A percentile compares a stretch with the other conserved stretches of the same genome.
These are phyloP conservation scores for Acipenser ruthenus DNA, from an alignment of 2,797 vertebrate genomes.

Conservation along the genomic window DNA sequence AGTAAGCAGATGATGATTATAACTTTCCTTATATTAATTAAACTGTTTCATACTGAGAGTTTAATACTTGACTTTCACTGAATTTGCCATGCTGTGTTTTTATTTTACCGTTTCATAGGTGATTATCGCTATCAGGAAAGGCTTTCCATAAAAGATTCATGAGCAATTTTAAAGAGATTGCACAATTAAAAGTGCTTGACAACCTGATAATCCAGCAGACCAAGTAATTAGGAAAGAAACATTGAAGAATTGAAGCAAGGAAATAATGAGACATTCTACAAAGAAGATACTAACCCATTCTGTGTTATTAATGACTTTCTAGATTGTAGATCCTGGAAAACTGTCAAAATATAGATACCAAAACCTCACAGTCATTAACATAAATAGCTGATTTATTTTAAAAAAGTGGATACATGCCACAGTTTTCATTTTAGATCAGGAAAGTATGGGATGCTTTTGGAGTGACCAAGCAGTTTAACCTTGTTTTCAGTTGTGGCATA, in stretches of 20 bases:
- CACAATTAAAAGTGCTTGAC: background rate
- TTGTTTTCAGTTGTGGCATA: too few relatives aligned
- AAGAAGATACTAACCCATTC: too few relatives aligned
- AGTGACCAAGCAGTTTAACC: too few relatives aligned
- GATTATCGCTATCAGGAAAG: background rate
- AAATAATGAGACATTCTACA: too few relatives aligned
- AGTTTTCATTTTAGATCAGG: too few relatives aligned
- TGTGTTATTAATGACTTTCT: too few relatives aligned
- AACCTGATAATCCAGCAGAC: background rate
- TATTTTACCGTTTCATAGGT: constrained; percentile 1
- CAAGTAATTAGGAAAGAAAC: background rate
- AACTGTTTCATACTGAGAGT: constrained; percentile 14
- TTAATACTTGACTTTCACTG: constrained; percentile 12
- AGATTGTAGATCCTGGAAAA: too few relatives aligned
- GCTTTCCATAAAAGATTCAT: constrained; percentile 9
- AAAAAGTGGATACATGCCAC: too few relatives aligned
- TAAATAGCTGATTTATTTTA: too few relatives aligned
- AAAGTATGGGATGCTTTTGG: too few relatives aligned
- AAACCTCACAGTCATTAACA: too few relatives aligned
- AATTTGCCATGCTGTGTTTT: constrained; percentile 6
- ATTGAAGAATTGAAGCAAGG: background rate
- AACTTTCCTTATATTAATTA: constrained; percentile 11
- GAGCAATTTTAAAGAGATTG: constrained; percentile 1
- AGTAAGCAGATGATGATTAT: constrained; percentile 9
- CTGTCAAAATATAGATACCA: too few relatives aligned